phyloP scores from a whole-genome alignment of 2,888 invertebrate genomes.

The Phaedon cochleariae region DNA sequence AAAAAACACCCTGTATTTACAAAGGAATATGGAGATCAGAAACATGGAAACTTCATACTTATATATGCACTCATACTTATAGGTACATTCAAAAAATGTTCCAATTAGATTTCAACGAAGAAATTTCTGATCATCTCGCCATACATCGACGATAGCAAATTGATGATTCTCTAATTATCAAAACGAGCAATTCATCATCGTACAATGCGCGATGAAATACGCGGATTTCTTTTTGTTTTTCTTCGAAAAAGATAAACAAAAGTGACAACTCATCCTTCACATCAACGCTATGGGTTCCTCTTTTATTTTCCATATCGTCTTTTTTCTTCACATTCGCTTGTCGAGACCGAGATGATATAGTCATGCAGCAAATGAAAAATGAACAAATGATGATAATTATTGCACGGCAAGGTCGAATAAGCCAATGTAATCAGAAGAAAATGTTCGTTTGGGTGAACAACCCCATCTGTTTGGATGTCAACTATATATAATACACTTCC shows the following conservation, averaged over 20 bases:
- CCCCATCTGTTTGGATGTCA: background rate
- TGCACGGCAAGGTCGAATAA: background rate
- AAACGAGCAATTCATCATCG: background rate
- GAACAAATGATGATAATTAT: background rate
- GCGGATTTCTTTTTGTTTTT: background rate
- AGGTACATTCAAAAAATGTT: no score
- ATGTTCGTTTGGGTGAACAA: background rate
- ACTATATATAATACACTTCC: no score
- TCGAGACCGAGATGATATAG: background rate
- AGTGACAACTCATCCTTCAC: background rate
- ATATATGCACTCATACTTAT: no score
- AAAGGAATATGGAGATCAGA: no score
- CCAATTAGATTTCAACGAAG: background rate
- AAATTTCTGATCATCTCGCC: background rate
- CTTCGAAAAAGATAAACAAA: background rate
- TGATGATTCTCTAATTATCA: background rate
- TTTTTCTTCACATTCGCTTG: background rate
- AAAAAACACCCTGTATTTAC: no score
- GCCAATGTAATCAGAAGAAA: background rate
- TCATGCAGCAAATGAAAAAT: background rate
- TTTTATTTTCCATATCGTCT: background rate
- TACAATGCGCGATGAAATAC: background rate
- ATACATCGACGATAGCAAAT: background rate
- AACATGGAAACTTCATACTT: no score
- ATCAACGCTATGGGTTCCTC: background rate